phyloP scores from a whole-genome alignment of 2,888 invertebrate species.

The Sphinx pinastri region DNA sequence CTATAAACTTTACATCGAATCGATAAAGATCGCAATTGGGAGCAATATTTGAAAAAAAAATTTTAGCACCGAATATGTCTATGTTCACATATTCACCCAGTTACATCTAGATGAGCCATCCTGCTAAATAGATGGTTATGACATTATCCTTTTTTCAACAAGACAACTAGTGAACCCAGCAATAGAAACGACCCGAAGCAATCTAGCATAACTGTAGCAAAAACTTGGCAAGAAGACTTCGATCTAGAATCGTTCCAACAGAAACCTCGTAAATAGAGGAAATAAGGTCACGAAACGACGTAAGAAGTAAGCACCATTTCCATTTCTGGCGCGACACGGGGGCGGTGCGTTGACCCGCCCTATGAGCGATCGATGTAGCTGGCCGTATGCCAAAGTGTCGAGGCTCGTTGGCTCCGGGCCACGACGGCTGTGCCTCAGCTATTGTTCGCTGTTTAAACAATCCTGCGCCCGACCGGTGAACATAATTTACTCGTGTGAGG shows the following conservation, averaged over 20 bases:
- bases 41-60: too few species aligned
- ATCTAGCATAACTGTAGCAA: not conserved
- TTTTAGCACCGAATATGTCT: too few species aligned
- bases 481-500: conserved; percentile 9
- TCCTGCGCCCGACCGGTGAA: conserved; percentile 6
- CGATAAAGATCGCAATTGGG: too few species aligned
- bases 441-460: conserved; percentile 19
- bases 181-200: too few species aligned
- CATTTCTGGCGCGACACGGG: conserved; percentile 35
- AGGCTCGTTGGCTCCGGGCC: conserved; percentile 48
- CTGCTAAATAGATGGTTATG: too few species aligned
- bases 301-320: conserved; percentile 27
- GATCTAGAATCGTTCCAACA: conserved; percentile 12
- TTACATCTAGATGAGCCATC: too few species aligned
- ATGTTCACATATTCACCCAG: too few species aligned
- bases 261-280: conserved; percentile 26
- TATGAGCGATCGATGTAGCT: conserved; percentile 60
- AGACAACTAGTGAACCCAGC: not conserved
- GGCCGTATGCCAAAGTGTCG: conserved; percentile 50
- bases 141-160: too few species aligned
- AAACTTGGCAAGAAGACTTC: conserved; percentile 4
- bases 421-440: conserved; percentile 25
- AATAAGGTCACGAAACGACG: conserved; percentile 27
- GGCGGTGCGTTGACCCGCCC: conserved; percentile 55
- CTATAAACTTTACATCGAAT: too few species aligned